Evolutionary conservation across 1,140 invertebrate species (phyloP), one percentile per base, ranked within the genome.

Genomic region (Sarcophaga bullata): DNA sequence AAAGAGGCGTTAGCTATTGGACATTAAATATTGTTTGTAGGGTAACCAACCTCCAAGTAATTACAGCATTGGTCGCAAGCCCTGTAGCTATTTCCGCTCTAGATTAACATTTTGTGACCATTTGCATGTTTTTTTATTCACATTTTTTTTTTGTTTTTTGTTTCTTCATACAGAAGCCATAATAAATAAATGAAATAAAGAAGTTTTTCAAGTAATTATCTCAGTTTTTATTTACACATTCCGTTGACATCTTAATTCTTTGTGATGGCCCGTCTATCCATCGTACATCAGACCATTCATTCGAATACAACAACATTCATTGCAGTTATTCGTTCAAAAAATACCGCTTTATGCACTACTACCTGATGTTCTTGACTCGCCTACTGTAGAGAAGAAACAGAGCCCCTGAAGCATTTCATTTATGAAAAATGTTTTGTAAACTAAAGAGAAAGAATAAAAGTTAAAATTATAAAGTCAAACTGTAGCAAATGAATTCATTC

Each of bases 231-330:
- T 78, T 17, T 50, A 78, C 75, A 78, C 11, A 78, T 49, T 78
- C 75, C 50, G 75, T 78, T 78, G 75, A 78, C 75, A 78, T 78
- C 75, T 78, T 78, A 78, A 78, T 78, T 78, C 75, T 78, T 78
- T 78, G 75, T 78, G 75, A 78, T 25, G 75, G 47, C 75, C 19
- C 50, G 75, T 78, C 75, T 48, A 78, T 50, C 49, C 48, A 78
- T 17, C 75, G 48, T 11, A 17, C 48, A 50, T 7, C 17, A 15
- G 50, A 8, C 48, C 9, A 50, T 17, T 78, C n/a, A 37, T 37
- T 37, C 25, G 4, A 37, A 37, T 37, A 4, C 25, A 37, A 37
- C 25, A 37, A 37, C 48, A 19, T 78, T n/a, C 75, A 50, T 37
- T 50, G 48, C 75, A 78, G 49, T 13, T 48, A 78, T 78, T 78